phyloP scores from a whole-genome alignment of 2,113 vertebrate species.

The Platichthys stellatus region DNA sequence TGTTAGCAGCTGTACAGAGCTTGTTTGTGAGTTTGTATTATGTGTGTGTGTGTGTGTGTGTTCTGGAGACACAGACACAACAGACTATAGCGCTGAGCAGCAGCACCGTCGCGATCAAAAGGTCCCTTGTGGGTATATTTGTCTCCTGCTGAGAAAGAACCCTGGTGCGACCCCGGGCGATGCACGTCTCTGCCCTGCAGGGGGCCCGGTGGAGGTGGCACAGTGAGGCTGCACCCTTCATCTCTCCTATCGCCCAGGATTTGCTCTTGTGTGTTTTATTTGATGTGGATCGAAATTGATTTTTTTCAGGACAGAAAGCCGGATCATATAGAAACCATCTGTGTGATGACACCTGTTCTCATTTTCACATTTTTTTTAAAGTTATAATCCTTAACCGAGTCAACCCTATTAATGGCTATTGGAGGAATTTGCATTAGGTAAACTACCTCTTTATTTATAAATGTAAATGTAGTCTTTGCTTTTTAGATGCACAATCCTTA shows the following conservation, averaged over 20 bases:
- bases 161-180: neutral
- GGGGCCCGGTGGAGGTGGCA: neutral
- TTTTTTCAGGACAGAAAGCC: neutral
- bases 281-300: conserved; percentile 23
- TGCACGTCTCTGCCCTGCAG: neutral
- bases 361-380: neutral
- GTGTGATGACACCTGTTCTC: no score
- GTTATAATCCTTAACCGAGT: no score
- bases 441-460: no score
- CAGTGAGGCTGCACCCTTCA: conserved; percentile 15
- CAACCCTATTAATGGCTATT: neutral
- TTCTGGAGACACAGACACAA: conserved; percentile 31
- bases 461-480: no score
- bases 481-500: no score
- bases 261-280: conserved; percentile 6
- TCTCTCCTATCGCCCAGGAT: neutral
- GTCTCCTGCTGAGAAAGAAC: conserved; percentile 37
- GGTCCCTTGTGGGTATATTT: conserved; percentile 18
- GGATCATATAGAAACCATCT: no score
- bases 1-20: conserved; percentile 29
- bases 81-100: conserved; percentile 15
- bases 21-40: conserved; percentile 11
- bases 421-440: no score
- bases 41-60: neutral
- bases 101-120: conserved; percentile 45